Conservation (phyloP, 2,797 vertebrate genomes). For the Pseudomugil tenellus region DNA sequence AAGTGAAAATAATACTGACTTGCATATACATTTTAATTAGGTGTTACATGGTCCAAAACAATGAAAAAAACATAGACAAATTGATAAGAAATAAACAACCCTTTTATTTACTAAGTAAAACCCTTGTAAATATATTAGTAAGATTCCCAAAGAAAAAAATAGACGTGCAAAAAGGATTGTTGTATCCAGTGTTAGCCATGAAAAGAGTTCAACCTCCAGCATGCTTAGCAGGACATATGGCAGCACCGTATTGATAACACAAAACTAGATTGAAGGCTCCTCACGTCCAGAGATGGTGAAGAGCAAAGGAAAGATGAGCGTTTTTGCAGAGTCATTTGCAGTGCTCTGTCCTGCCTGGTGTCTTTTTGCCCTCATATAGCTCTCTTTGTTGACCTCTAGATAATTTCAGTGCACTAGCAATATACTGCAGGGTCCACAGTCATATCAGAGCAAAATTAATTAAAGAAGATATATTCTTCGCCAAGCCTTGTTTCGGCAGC, state of each 20-base stretch:
- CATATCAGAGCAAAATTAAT: constrained; percentile 55
- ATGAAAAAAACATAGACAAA: too few relatives aligned
- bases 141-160: too few relatives aligned
- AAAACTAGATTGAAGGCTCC: constrained; percentile 39
- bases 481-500: constrained; percentile 21
- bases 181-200: neutral
- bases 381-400: constrained; percentile 64
- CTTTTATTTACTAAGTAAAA: too few relatives aligned
- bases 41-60: too few relatives aligned
- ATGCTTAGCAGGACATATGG: constrained; percentile 31
- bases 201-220: neutral
- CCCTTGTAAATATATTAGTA: too few relatives aligned
- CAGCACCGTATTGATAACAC: constrained; percentile 55
- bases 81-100: too few relatives aligned
- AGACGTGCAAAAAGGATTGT: too few relatives aligned
- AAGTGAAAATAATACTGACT: too few relatives aligned
- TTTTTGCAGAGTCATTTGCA: constrained; percentile 69
- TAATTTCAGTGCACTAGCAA: constrained; percentile 56
- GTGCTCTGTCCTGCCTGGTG: constrained; percentile 46
- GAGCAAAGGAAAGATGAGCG: constrained; percentile 34
- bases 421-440: constrained; percentile 49
- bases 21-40: too few relatives aligned
- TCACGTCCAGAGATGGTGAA: constrained; percentile 58
- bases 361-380: constrained; percentile 72
- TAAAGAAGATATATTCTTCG: constrained; percentile 35